Conservation (phyloP, 2,888 invertebrate genomes). For the Euclidia mi region DNA sequence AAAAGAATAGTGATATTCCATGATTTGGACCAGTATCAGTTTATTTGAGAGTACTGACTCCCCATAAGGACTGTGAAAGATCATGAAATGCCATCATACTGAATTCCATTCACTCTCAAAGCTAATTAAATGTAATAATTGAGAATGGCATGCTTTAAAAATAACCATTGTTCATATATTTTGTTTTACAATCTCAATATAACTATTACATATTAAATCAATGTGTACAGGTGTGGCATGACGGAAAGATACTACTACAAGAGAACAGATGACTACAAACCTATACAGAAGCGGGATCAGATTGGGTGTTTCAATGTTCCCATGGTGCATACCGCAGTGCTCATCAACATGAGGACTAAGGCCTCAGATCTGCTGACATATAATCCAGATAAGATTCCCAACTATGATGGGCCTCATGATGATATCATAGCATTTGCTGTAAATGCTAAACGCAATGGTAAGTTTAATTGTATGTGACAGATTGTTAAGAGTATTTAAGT, state of each 20-base stretch:
- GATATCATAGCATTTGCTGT: slow-evolving; percentile 98
- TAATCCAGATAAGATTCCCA: slow-evolving; percentile 89
- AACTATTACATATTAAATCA: not conserved
- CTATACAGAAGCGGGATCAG: slow-evolving; percentile 92
- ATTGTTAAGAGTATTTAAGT: too few species aligned
- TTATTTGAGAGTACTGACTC: too few species aligned
- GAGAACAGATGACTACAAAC: slow-evolving; percentile 95
- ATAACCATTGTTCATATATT: not conserved
- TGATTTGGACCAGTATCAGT: too few species aligned
- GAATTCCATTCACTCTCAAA: too few species aligned
- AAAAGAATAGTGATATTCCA: too few species aligned
- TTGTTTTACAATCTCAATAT: too few species aligned
- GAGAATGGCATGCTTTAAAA: not conserved
- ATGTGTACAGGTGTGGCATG: slow-evolving; percentile 92
- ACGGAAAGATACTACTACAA: slow-evolving; percentile 95
- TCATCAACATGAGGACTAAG: slow-evolving; percentile 92
- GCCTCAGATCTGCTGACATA: slow-evolving; percentile 93
- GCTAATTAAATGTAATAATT: too few species aligned
- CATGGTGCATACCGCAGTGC: slow-evolving; percentile 97
- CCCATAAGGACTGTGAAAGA: too few species aligned
- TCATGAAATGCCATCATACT: too few species aligned
- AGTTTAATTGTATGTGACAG: slow-evolving; percentile 12
- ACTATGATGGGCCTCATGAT: slow-evolving; percentile 95
- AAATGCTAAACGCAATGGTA: slow-evolving; percentile 92
- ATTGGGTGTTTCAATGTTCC: slow-evolving; percentile 95